Evolutionary conservation across 2,888 invertebrate genomes (phyloP), one percentile per base, ranked within the genome.

Genomic region (Conus canariensis): DNA sequence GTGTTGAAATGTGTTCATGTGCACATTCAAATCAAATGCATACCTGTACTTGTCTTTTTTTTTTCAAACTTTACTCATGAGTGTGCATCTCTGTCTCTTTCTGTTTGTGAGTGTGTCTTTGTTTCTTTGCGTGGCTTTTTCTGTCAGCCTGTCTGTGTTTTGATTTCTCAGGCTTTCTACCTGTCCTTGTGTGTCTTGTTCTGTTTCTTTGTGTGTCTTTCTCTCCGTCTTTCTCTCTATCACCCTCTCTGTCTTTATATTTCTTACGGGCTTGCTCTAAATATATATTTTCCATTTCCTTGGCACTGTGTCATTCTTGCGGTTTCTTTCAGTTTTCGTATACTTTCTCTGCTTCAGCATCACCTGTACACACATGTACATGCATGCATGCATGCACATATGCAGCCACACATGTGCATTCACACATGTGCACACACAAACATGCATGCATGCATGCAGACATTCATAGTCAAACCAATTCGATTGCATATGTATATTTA

Each of bases 391-490:
- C 60, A 25, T 25, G 74, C 25, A 14, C n/a, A 22, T 4, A 30
- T 12, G 16, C 80, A 30, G 22, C 6, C 22, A 22, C 22, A 16
- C 22, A 22, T 70, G 8, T 70, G 56, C 80, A 82, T 58, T 58
- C 56, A 82, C 82, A 82, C 56, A 82, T 58, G 58, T 19, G 58
- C 77, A 77, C 25, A 77, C 77, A 25, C 77, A 77, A 77, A n/a
- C 30, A 30, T 30, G 2, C 30, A 30, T 30, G 2, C 30, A 30
- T 30, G n/a, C n/a, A n/a, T n/a, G n/a, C 14, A 16, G 16, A 9
- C 64, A 64, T 64, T 14, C 64, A 64, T 16, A 64, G 12, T 14
- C 64, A 64, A 10, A 64, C 64, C 45, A 45, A 45, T 45, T 45
- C 4, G 45, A 45, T 0, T 30, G 30, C 30, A 30, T 30, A 30